phyloP scores from a whole-genome alignment of 2,113 vertebrate species.

The Pungitius pungitius region DNA sequence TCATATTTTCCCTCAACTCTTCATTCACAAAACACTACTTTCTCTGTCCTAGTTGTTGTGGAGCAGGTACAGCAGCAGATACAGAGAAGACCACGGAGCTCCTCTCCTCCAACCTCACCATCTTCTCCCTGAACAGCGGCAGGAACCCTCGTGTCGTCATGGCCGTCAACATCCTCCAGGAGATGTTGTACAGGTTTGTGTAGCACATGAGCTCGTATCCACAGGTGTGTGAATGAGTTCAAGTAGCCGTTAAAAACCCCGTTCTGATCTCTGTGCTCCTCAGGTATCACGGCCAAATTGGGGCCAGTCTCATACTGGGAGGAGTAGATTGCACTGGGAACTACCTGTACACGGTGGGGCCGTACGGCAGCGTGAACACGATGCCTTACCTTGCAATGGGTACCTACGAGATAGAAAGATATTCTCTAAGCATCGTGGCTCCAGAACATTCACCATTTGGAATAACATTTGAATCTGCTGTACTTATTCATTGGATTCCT shows the following conservation, averaged over 20 bases:
- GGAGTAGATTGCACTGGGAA: conserved; percentile 84
- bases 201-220: background rate
- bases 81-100: conserved; percentile 80
- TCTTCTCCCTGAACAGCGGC: conserved; percentile 78
- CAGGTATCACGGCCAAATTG: conserved; percentile 86
- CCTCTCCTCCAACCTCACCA: conserved; percentile 78
- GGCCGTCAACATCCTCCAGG: conserved; percentile 78
- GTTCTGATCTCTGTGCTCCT: background rate
- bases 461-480: background rate
- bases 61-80: conserved; percentile 81
- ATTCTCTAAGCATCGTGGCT: background rate
- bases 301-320: conserved; percentile 83
- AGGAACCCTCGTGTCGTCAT: conserved; percentile 77
- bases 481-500: background rate
- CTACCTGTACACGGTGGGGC: conserved; percentile 83
- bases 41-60: conserved; percentile 74
- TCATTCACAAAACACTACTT: background rate
- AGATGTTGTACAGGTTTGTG: conserved; percentile 77
- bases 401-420: conserved; percentile 44
- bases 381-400: conserved; percentile 83
- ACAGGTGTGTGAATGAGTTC: background rate
- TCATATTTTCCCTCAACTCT: background rate
- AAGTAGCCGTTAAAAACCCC: background rate
- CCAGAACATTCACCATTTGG: background rate
- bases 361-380: conserved; percentile 81